Evolutionary conservation across 1,140 invertebrate genomes (phyloP), one percentile per base, ranked within the genome.

Genomic region (Sarcophaga bullata): DNA sequence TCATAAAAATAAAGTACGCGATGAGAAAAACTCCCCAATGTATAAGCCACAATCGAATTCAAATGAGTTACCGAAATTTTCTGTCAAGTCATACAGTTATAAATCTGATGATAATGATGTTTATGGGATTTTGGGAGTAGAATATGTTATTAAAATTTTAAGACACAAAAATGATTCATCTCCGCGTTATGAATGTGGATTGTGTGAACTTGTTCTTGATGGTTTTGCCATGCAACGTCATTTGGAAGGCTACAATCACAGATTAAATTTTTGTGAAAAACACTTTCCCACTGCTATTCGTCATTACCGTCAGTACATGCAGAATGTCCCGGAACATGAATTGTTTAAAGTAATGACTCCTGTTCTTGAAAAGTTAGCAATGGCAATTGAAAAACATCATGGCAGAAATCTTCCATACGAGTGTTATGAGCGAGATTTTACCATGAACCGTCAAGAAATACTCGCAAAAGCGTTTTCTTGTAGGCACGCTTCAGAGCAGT

Each of bases 81-180:
- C 49, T 49, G 50, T 48, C 7, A 73, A 58, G 17, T 84, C 84
- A n/a, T 88, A 87, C 76, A 85, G 85, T 37, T 84, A 84, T 1
- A 52, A 73, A 11, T 48, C 68, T 15, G 83, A 81, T 58, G 50
- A 81, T 1, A 52, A 73, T 25, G 82, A 86, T 58, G 73, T 88
- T 11, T 17, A 84, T 52, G 87, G 88, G 46, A 82, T 89, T 1
- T 68, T 89, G 1, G 88, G 88, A 13, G 86, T 89, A 8, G 88
- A 89, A 78, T 89, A 89, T 80, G 86, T 89, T 62, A 82, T 89
- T 17, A 89, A 89, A 84, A 87, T 89, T 76, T 68, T 89, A 5
- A 84, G 37, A 76, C 62, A 73, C 25, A 8, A 84, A 2, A 80
- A 58, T 15, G 86, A 85, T 52, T 37, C 8, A 6, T 25, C 47